Conservation (phyloP, 1,140 invertebrate species). For the Chymomyza costata region DNA sequence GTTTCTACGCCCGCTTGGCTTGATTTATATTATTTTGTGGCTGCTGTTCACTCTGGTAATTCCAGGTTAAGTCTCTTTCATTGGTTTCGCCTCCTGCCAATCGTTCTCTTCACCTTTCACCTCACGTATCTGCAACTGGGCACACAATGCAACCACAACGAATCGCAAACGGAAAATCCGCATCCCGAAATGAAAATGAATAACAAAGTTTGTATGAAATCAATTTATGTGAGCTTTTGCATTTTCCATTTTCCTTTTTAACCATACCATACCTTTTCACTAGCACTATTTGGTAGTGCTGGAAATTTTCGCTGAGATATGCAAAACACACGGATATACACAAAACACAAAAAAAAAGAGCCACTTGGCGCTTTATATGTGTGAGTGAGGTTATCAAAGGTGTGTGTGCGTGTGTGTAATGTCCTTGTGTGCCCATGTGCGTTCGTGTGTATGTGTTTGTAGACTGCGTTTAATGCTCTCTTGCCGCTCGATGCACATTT, state of each 20-base stretch:
- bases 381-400: too few relatives aligned
- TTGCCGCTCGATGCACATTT: slow-evolving; percentile 7
- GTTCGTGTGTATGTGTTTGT: too few relatives aligned
- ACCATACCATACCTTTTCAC: neutral
- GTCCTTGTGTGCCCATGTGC: too few relatives aligned
- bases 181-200: slow-evolving; percentile 32
- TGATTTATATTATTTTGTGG: too few relatives aligned
- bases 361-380: too few relatives aligned
- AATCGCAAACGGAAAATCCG: slow-evolving; percentile 27
- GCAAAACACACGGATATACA: too few relatives aligned
- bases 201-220: slow-evolving; percentile 54
- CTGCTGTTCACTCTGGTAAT: neutral
- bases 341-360: too few relatives aligned
- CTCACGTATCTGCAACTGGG: slow-evolving; percentile 1
- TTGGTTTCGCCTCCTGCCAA: neutral
- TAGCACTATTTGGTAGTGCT: neutral
- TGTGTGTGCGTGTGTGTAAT: too few relatives aligned
- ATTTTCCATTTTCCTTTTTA: too few relatives aligned
- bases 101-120: too few relatives aligned
- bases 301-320: slow-evolving; percentile 45
- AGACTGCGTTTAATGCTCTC: slow-evolving; percentile 9
- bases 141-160: slow-evolving; percentile 28
- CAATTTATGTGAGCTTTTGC: slow-evolving; percentile 49
- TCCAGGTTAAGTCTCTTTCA: slow-evolving; percentile 26
- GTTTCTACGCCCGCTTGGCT: too few relatives aligned